Base-by-base conservation (phyloP, 2,888 invertebrate genomes). In the Neoscelio sp. region DNA sequence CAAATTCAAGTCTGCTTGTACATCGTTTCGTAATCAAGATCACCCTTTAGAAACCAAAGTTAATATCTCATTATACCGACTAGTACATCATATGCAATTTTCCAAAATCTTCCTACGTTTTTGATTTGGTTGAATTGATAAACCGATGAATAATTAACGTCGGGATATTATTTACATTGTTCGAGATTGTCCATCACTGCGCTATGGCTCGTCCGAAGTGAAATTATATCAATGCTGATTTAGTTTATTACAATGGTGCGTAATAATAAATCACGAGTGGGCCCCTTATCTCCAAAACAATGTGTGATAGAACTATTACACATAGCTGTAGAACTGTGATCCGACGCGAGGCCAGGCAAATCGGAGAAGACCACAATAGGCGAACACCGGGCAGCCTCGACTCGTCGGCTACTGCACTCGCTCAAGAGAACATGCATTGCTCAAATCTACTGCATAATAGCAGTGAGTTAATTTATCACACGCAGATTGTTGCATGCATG, bases 211-310 rank as follows among this genome's bases (percentile, higher is more conserved):
- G 28, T 38, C 10, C 44, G 44, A 67, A 44, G 38, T 46, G 70
- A 73, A 80, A 81, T 80, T 81, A 80, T 82, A 86, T 84, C 84
- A 83, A 85, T 83, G 82, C 81, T 78, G 82, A 83, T 84, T 84
- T 83, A 80, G 82, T 85, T 85, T 82, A 85, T 85, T 85, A 84
- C 84, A 83, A 84, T 83, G 80, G 80, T 62, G 40, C 75, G 78
- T 75, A 78, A 82, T 83, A 79, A 82, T 83, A 82, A 84, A 85
- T 85, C 83, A 82, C 48, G 78, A 67, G 42, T 42, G 54, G 78
- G 75, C 67, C 78, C 82, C 83, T 84, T 86, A 86, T 86, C 86
- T 85, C 58, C 64, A 78, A 80, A 82, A 83, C 85, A 82, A 85
- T 85, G 84, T 82, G 77, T 78, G 83, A 83, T 82, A 83, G 82